These are phyloP conservation scores for Oncorhynchus nerka DNA, from an alignment of 2,113 vertebrate species.

Conservation along the genomic window DNA sequence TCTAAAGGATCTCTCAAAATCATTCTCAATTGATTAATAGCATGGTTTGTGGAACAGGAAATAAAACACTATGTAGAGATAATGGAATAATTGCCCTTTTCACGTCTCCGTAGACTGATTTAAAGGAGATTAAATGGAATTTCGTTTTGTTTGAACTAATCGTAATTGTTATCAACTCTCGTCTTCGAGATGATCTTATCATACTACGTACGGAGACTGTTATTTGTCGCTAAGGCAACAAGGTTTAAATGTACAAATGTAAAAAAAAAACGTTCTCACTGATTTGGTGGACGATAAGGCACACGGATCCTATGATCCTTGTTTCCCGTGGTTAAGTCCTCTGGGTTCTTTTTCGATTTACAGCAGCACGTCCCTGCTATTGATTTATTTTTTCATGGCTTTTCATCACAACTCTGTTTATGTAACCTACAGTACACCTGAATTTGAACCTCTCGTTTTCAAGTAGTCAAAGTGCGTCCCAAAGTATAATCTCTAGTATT, in stretches of 20 bases:
- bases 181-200: background rate
- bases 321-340: constrained; percentile 5
- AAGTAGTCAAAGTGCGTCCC: no score
- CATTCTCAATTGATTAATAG: no score
- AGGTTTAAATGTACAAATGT: no score
- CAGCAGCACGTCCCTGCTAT: background rate
- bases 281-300: background rate
- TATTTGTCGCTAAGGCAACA: no score
- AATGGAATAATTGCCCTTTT: background rate
- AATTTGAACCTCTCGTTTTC: background rate
- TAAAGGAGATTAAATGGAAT: background rate
- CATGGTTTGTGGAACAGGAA: no score
- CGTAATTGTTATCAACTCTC: background rate
- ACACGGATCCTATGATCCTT: background rate
- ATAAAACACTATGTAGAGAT: background rate
- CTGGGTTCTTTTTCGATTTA: background rate
- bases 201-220: background rate
- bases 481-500: no score
- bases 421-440: background rate
- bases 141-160: background rate
- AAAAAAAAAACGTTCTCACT: no score
- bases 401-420: background rate
- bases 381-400: background rate
- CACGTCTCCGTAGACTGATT: background rate
- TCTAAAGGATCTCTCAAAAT: no score